Evolutionary conservation across 92 coral and sea anemone species (phyloP).

Genomic region (Montipora capitata): DNA sequence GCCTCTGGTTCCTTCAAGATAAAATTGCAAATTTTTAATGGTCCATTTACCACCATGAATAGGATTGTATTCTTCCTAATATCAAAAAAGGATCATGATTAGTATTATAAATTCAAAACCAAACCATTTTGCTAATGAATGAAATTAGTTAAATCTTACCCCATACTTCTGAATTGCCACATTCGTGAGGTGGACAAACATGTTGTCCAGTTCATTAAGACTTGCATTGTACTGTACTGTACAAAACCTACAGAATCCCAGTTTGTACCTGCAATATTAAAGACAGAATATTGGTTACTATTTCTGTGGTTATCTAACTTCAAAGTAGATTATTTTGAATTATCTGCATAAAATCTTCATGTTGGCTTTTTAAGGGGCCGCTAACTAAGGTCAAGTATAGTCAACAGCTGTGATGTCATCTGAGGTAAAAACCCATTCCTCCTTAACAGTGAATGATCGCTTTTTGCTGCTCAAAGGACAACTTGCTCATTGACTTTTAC

Average conservation of each 20-base stretch:
- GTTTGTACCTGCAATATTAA: conserved; percentile 77
- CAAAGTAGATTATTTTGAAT: too few species aligned
- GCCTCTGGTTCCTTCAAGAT: conserved; percentile 99
- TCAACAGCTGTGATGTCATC: too few species aligned
- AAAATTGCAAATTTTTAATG: conserved; percentile 87
- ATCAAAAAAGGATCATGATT: too few species aligned
- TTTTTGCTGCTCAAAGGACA: too few species aligned
- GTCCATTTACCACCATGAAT: conserved; percentile 99
- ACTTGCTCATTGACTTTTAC: too few species aligned
- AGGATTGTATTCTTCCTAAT: conserved; percentile 94
- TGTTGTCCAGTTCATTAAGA: conserved; percentile 96
- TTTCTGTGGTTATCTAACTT: background rate
- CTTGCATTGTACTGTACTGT: conserved; percentile 99
- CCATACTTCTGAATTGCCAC: conserved; percentile 99
- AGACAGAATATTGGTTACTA: background rate
- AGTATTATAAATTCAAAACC: too few species aligned
- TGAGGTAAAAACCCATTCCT: too few species aligned
- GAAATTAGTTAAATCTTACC: conserved; percentile 50
- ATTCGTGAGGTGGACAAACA: conserved; percentile 98
- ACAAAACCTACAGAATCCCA: conserved; percentile 97
- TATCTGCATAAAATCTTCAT: too few species aligned
- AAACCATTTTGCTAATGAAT: background rate
- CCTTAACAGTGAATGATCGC: too few species aligned
- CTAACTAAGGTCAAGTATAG: too few species aligned
- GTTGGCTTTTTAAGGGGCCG: too few species aligned